Evolutionary conservation across 2,797 vertebrate genomes (phyloP), one percentile per base, ranked within the genome.

Genomic region (Melanogrammus aeglefinus): DNA sequence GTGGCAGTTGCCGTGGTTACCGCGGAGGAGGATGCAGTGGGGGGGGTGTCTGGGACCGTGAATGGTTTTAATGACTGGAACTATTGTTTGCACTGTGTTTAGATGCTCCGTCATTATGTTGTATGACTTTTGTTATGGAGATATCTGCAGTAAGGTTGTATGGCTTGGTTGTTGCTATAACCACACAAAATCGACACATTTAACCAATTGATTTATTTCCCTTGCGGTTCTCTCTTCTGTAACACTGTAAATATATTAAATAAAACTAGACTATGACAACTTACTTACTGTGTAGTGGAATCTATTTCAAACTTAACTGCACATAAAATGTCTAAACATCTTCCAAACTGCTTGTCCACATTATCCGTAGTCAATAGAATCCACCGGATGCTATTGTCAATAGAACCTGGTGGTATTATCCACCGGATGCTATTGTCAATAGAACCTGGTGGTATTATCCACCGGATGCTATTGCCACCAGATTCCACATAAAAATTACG

Each of bases 231-330:
- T 27, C 63, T 69, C 63, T 69, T 79, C 79, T 88, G 78, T 90
- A 91, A 90, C 83, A 82, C 84, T 92, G 92, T 93, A 92, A 90
- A 92, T 91, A 92, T 84, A 78, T 86, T 84, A 80, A 85, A 86
- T 87, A 87, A 90, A 87, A 44, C 77, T 87, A 85, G 84, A 82
- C 12, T 83, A 83, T 82, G 82, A 57, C 69, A 76, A 82, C 76
- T 69, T 69, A 69, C 24, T 24, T 13, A 27, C 63, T 27, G 63
- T 69, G 63, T 4, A 29, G 63, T 66, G 63, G 63, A 69, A 69
- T 69, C n/a, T 9, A n/a, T 63, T 12, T 27, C 10, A 27, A 24
- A 10, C 63, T 63, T n/a, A 7, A 24, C 51, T 63, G 51, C n/a
- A 63, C 47, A 18, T 51, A 18, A 51, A 51, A 51, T 1, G 21